A percentile compares a stretch with the other conserved stretches of the same genome.
These are phyloP conservation scores for Odocoileus virginianus DNA, from an alignment of 2,113 vertebrate genomes.

Conservation along the genomic window DNA sequence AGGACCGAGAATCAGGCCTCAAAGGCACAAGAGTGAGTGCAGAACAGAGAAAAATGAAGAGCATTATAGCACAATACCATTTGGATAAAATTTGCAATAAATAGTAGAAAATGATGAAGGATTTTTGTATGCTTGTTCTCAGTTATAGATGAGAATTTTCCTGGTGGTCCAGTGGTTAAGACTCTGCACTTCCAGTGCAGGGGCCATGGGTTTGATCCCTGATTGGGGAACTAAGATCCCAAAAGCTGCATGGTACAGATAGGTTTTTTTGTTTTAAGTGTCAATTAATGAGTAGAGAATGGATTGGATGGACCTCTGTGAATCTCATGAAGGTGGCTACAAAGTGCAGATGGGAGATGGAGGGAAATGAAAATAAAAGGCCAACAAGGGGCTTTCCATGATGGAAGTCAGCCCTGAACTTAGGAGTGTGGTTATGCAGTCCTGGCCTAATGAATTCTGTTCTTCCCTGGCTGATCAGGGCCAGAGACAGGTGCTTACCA, in stretches of 20 bases:
- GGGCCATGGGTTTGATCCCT: not conserved
- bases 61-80: too few relatives aligned
- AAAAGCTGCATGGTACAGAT: accelerated
- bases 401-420: not conserved
- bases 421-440: not conserved
- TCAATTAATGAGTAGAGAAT: accelerated
- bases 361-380: not conserved
- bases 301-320: too few relatives aligned
- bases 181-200: not conserved
- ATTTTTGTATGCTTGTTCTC: not conserved
- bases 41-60: not conserved
- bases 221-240: not conserved
- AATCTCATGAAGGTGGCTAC: not conserved
- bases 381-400: not conserved
- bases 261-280: not conserved
- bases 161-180: not conserved
- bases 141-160: not conserved
- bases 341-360: not conserved
- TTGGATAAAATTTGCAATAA: not conserved
- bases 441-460: not conserved
- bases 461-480: not conserved
- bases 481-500: accelerated
- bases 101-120: not conserved
- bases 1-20: not conserved
- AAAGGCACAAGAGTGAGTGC: not conserved